Evolutionary conservation across 1,140 invertebrate genomes (phyloP).

Genomic region (Macrobrachium nipponense): DNA sequence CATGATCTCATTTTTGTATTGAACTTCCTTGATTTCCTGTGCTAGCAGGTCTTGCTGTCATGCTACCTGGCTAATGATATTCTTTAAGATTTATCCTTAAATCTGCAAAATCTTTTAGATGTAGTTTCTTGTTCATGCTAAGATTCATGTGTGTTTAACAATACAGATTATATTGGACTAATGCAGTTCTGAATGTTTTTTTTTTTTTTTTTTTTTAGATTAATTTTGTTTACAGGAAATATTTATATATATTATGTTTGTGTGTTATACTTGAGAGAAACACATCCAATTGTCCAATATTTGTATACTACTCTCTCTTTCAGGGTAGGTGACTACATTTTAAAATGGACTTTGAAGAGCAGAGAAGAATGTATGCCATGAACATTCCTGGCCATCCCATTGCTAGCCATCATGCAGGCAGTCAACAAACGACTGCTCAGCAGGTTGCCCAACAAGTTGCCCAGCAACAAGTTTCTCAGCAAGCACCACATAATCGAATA

Average conservation of each 20-base stretch:
- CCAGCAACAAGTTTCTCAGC: conserved; percentile 10
- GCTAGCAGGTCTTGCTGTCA: background rate
- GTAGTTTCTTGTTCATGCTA: no score
- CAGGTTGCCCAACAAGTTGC: conserved; percentile 26
- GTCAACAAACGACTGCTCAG: conserved; percentile 6
- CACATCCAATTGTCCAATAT: background rate
- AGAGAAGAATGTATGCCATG: conserved; percentile 48
- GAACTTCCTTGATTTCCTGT: background rate
- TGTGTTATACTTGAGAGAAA: conserved; percentile 20
- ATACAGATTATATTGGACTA: no score
- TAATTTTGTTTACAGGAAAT: no score
- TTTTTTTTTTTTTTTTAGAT: no score
- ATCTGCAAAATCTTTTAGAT: background rate
- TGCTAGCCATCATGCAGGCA: conserved; percentile 23
- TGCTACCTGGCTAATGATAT: no score
- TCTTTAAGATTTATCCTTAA: no score
- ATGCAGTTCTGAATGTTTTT: no score
- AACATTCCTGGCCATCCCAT: conserved; percentile 35
- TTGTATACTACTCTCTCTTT: background rate
- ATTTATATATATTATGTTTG: background rate
- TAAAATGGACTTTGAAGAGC: conserved; percentile 51
- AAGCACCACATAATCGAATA: background rate
- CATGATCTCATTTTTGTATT: background rate
- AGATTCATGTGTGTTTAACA: no score
- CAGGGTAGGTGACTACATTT: background rate